Evolutionary conservation across 92 coral and sea anemone species (phyloP), one percentile per base, ranked within the genome.

Genomic region (Diadumene lineata): DNA sequence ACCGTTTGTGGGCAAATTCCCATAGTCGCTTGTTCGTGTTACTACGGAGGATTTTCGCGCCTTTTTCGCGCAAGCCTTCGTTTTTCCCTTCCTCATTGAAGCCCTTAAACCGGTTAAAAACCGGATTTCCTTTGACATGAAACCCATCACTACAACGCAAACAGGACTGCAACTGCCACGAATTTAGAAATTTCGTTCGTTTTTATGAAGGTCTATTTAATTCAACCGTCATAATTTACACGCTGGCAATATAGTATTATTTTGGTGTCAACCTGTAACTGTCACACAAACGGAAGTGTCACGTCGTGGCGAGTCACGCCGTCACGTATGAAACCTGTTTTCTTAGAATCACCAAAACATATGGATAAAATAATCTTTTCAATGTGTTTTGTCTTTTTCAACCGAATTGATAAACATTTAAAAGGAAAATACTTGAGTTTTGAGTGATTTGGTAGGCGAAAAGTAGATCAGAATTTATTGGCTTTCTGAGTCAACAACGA

Each of bases 81-180:
- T 33, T 73, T 26, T 64, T 66, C 64, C 58, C 65, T 66, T 76
- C 33, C 78, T 69, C 29, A 77, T 75, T 25, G 82, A 78, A n/a
- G 82, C 33, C 25, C 82, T 64, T 38, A 78, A 78, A 68, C 82
- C 82, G 66, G 82, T 78, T 67, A 78, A 57, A 56, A 86, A 76
- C 77, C 84, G 81, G 64, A 84, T 82, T 82, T 82, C 91, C 75
- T 83, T 83, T 32, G 80, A 86, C 43, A 51, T 53, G 55, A 86
- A 86, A 56, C 91, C 91, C 91, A 86, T 86, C 68, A 70, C 66
- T 66, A 56, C 51, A 28, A 21, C 43, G 38, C 31, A 1, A 13
- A 62, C 43, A n/a, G 31, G 30, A 34, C 72, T 67, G 28, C 9
- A 67, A 67, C 34, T 67, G 72, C 55, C 31, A 67, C 68, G 68